Evolutionary conservation across 2,888 invertebrate genomes (phyloP), one percentile per base, ranked within the genome.

Genomic region (Ormyrus nitidulus): DNA sequence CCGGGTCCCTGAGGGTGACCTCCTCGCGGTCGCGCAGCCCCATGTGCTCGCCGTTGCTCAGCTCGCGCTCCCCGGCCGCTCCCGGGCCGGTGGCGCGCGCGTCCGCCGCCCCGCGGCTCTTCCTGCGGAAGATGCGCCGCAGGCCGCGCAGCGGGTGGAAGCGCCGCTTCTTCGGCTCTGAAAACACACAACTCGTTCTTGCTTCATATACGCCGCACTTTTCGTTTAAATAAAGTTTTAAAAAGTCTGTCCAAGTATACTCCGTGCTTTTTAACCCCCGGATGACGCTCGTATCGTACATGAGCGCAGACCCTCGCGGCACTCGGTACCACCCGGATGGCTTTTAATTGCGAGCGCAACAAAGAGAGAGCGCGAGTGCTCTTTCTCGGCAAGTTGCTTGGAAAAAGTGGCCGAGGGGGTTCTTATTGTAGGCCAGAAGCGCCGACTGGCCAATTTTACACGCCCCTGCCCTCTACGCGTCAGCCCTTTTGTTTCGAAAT

Each of bases 81-180:
- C 90, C 95, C 95, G 91, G 94, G 94, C 87, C 94, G 93, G 86
- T 93, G 93, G 84, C 82, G 73, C 87, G 85, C 34, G 86, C 80
- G 79, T 92, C 92, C 53, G 91, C 91, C 48, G 91, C 89, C 13
- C 91, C 91, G 58, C 91, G 91, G 85, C 90, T 92, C 89, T 91
- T 93, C 86, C 93, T 93, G 90, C 95, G 93, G 90, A 95, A 95
- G 91, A 94, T 95, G 86, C 94, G 94, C 86, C 93, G 94, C 84
- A 94, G 92, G 53, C 93, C 94, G 85, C 94, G 93, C 81, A 95
- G 90, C 10, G 92, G 92, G 84, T 92, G 92, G 88, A 94, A 94
- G 77, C 94, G 92, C n/a, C 94, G 92, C 80, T 93, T 93, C 87
- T 92, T 92, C 83, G 91, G 89, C 84, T 92, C 92, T 92, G 89